These are phyloP conservation scores for Pseudopodoces humilis DNA, from an alignment of 2,113 vertebrate species.

Conservation along the genomic window DNA sequence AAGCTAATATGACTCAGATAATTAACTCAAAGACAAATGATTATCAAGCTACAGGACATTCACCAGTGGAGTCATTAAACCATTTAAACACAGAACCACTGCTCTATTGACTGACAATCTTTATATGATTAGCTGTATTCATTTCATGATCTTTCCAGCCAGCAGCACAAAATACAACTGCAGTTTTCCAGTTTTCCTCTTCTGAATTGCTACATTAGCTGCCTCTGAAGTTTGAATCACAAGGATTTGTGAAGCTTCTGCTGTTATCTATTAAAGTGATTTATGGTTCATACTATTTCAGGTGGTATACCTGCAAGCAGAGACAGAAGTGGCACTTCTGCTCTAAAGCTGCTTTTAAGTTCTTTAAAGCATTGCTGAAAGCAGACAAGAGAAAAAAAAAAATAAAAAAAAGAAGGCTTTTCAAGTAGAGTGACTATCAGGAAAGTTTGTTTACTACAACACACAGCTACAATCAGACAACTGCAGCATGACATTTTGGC, in stretches of 20 bases:
- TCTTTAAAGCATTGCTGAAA: background rate
- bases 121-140: background rate
- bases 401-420: background rate
- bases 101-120: background rate
- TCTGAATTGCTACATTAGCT: background rate
- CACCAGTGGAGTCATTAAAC: conserved; percentile 5
- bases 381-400: rapidly evolving
- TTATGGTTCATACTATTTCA: background rate
- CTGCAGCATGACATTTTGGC: background rate
- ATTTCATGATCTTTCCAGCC: background rate
- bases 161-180: background rate
- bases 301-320: background rate
- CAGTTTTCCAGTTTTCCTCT: background rate
- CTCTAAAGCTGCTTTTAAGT: background rate
- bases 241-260: conserved; percentile 15
- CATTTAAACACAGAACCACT: background rate
- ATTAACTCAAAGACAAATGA: conserved; percentile 29
- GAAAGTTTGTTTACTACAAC: background rate
- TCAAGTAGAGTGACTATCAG: background rate
- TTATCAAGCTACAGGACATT: conserved; percentile 14
- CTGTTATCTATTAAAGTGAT: background rate
- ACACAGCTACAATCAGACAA: background rate
- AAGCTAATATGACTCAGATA: conserved; percentile 12
- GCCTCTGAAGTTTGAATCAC: conserved; percentile 18
- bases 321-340: background rate